These are phyloP conservation scores for Calypte anna DNA, from an alignment of 2,113 vertebrate genomes.

Conservation along the genomic window DNA sequence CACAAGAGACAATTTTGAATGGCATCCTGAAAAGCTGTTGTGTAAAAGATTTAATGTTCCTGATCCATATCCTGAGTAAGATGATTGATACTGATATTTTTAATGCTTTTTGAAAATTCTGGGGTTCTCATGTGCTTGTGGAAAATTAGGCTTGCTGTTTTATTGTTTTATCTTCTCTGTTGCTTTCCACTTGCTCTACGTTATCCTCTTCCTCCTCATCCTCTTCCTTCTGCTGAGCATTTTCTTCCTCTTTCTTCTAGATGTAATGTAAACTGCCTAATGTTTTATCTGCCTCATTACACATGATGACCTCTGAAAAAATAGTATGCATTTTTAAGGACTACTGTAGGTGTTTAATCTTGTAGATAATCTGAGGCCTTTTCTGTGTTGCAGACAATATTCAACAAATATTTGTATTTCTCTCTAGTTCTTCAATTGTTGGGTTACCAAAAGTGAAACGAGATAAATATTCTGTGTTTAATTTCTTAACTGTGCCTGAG, in stretches of 20 bases:
- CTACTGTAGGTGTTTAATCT: not conserved
- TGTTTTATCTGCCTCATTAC: not conserved
- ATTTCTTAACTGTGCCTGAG: constrained; percentile 88
- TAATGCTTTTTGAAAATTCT: not conserved
- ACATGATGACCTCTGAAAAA: not conserved
- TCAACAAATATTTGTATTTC: not conserved
- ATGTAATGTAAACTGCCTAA: not conserved
- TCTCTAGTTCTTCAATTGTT: constrained; percentile 82
- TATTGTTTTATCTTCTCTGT: too few relatives aligned
- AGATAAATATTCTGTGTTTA: constrained; percentile 96
- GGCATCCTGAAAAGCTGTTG: constrained; percentile 93
- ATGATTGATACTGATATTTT: not conserved
- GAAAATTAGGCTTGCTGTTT: not conserved
- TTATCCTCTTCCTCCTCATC: too few relatives aligned
- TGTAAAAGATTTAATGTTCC: constrained; percentile 96
- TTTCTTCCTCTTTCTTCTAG: not conserved
- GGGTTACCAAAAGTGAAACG: constrained; percentile 93
- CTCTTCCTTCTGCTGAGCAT: too few relatives aligned
- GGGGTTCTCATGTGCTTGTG: not conserved
- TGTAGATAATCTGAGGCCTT: not conserved
- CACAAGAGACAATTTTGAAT: constrained; percentile 91
- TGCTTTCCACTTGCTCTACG: too few relatives aligned
- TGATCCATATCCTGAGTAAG: constrained; percentile 91
- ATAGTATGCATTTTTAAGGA: not conserved
- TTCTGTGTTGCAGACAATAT: not conserved